Percentiles rank a stretch among this genome's conserved stretches.
Conservation (phyloP, 2,888 invertebrate genomes). For the Plusia festucae region DNA sequence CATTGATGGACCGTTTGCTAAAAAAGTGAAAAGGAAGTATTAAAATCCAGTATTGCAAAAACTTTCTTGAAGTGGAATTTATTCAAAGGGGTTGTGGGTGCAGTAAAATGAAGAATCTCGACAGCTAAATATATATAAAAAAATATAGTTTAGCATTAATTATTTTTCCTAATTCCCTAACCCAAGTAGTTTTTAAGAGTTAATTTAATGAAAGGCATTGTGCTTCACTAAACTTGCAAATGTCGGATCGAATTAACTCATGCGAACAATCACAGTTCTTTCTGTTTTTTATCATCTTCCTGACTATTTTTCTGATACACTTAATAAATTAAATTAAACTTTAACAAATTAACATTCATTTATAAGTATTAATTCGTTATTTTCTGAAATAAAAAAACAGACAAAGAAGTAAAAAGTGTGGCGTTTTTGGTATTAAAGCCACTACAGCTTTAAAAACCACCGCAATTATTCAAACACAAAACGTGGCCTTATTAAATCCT, state of each 20-base stretch:
- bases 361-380: too few relatives aligned
- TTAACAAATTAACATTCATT: too few relatives aligned
- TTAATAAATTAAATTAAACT: slow-evolving; percentile 14
- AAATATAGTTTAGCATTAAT: too few relatives aligned
- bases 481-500: too few relatives aligned
- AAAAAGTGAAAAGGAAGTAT: slow-evolving; percentile 60
- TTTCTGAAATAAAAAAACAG: too few relatives aligned
- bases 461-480: too few relatives aligned
- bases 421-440: too few relatives aligned
- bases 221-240: slow-evolving; percentile 30
- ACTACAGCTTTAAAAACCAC: too few relatives aligned
- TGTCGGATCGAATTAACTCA: slow-evolving; percentile 43
- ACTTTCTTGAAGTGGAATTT: background rate
- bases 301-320: slow-evolving; percentile 10
- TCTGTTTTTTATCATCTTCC: slow-evolving; percentile 44
- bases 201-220: slow-evolving; percentile 31
- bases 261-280: slow-evolving; percentile 21
- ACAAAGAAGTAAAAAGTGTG: too few relatives aligned
- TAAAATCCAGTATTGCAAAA: background rate
- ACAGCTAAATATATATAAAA: too few relatives aligned
- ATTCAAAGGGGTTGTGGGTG: background rate
- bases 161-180: too few relatives aligned
- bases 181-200: slow-evolving; percentile 31
- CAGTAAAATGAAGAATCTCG: too few relatives aligned
- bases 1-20: slow-evolving; percentile 91